Base-by-base conservation (phyloP, 2,888 invertebrate species). In the Lycaena phlaeas region DNA sequence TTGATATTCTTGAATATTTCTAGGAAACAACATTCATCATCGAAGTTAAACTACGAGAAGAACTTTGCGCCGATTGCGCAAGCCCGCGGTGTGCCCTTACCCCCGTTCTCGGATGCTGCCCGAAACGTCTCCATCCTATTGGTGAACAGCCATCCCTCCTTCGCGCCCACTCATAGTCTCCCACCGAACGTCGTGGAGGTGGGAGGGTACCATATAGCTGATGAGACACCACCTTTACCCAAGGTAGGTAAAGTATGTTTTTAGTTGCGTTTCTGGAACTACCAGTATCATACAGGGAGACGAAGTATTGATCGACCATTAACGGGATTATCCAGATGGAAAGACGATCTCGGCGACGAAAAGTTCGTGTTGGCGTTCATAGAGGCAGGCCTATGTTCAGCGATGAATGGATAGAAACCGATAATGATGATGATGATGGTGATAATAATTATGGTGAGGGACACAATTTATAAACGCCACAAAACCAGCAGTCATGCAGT, bases 121-220 rank as follows among this genome's bases (percentile, higher is more conserved):
- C 17, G 3, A 15, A 31, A 31, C 11, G 31, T 10, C 4, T 26
- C 36, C 9, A 3, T 14, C 1, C 14, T 36, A 14, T n/a, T 36
- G 2, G 1, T 36, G 3, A 36, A 36, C 14, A 36, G 26, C n/a
- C 22, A 36, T 14, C 12, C 26, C 10, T 36, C 26, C 25, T 25
- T 25, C 25, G 26, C 12, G 9, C 25, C 26, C 12, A 12, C 36
- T 36, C 4, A 25, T 2, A 14, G 14, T 12, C 26, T 36, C 10
- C 31, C 31, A 10, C 31, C 31, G 11, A 31, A 31, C 18, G 1
- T 17, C 1, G 11, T 31, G 6, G 31, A 31, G 17, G 17, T 31
- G 17, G 31, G 31, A 10, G 31, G 31, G 5, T 31, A 31, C 17
- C 31, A 31, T 17, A 31, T 31, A 17, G 17, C 31, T 10, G 31